Evolutionary conservation across 2,797 vertebrate genomes (phyloP).

Genomic region (Rhyacichthys aspro): DNA sequence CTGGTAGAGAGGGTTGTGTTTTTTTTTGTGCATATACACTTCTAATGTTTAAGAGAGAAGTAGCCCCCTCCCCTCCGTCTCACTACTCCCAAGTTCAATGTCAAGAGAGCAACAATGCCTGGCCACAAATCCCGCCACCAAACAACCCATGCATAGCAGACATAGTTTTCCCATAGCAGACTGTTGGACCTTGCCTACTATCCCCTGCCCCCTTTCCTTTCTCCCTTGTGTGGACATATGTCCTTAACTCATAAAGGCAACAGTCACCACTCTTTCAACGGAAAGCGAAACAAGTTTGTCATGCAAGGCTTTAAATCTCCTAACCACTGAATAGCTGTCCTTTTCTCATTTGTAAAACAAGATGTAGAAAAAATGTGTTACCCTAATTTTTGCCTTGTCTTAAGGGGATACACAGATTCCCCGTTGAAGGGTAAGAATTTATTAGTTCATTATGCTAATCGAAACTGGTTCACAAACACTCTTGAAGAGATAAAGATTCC

Average conservation of each 20-base stretch:
- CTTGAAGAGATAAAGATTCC: conserved; percentile 37
- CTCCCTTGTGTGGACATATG: conserved; percentile 49
- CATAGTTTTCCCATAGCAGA: conserved; percentile 76
- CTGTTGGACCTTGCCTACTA: conserved; percentile 49
- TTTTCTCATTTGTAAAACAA: conserved; percentile 41
- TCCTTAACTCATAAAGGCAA: conserved; percentile 59
- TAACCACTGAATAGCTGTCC: conserved; percentile 9
- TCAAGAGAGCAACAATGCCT: conserved; percentile 76
- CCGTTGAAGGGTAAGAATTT: conserved; percentile 39
- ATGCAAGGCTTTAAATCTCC: neutral
- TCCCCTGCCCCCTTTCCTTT: conserved; percentile 31
- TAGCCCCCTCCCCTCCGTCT: conserved; percentile 26
- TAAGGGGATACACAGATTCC: conserved; percentile 21
- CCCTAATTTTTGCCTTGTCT: conserved; percentile 34
- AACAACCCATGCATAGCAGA: conserved; percentile 72
- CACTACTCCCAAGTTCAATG: conserved; percentile 78
- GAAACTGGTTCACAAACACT: conserved; percentile 47
- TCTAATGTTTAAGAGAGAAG: conserved; percentile 52
- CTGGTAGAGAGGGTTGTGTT: conserved; percentile 57
- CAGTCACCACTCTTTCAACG: conserved; percentile 36
- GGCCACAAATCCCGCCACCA: conserved; percentile 73
- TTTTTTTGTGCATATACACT: conserved; percentile 48
- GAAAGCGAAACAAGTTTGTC: conserved; percentile 14
- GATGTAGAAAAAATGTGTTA: conserved; percentile 25
- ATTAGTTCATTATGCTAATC: conserved; percentile 57